Conservation (phyloP, 2,888 invertebrate species). For the Netelia inedita region DNA sequence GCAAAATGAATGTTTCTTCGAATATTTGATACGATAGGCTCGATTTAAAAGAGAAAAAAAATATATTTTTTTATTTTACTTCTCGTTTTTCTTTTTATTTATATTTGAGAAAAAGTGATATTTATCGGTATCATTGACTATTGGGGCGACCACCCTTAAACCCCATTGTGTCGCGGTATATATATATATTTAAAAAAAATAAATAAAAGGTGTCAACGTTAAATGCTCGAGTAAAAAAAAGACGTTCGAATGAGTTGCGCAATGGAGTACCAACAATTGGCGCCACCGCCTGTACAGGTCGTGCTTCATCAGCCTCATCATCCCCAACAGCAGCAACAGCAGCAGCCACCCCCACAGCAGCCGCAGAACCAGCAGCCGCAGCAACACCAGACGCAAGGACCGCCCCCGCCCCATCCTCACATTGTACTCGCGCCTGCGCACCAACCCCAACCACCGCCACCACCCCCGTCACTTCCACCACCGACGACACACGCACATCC, state of each 20-base stretch:
- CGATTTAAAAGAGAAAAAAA: background rate
- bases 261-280: conserved; percentile 86
- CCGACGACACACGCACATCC: conserved; percentile 89
- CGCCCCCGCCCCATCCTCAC: conserved; percentile 80
- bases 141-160: background rate
- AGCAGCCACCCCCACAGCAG: conserved; percentile 80
- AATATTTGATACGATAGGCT: too few species aligned
- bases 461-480: conserved; percentile 87
- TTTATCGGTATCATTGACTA: background rate
- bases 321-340: conserved; percentile 76
- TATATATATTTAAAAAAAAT: conserved; percentile 9
- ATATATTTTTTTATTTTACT: background rate
- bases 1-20: background rate
- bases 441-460: conserved; percentile 78
- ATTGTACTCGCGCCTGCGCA: conserved; percentile 82
- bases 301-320: conserved; percentile 84
- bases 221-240: conserved; percentile 9
- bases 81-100: too few species aligned
- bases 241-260: conserved; percentile 79
- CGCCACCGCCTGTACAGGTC: conserved; percentile 84
- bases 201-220: conserved; percentile 1
- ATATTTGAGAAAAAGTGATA: too few species aligned
- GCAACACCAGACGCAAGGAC: conserved; percentile 74
- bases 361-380: conserved; percentile 68
- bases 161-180: background rate